Conservation (phyloP, 35 echinoderm and acorn worm genomes). For the Lytechinus pictus region DNA sequence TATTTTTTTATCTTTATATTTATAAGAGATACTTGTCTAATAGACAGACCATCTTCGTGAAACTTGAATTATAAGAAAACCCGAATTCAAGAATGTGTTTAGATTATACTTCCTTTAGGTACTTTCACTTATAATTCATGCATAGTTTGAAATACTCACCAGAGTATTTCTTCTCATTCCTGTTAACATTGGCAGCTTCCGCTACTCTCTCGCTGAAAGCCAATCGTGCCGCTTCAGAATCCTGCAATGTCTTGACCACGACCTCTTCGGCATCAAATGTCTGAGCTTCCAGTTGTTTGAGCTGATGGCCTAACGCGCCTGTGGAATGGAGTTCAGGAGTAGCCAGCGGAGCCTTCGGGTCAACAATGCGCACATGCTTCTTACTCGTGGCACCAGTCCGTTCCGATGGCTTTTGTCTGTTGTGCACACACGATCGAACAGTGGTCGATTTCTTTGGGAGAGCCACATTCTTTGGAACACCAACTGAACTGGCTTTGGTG, state of each 20-base stretch:
- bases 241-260: constrained; percentile 49
- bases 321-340: constrained; percentile 56
- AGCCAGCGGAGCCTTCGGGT: constrained; percentile 1
- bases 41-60: too few relatives aligned
- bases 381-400: not conserved
- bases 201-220: constrained; percentile 53
- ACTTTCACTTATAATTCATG: too few relatives aligned
- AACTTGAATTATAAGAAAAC: too few relatives aligned
- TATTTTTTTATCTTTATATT: too few relatives aligned
- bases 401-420: not conserved
- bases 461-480: not conserved
- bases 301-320: constrained; percentile 47
- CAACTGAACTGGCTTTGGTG: not conserved
- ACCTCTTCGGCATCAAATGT: constrained; percentile 56
- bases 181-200: constrained; percentile 50
- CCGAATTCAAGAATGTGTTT: too few relatives aligned
- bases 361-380: constrained; percentile 21
- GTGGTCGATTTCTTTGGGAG: not conserved
- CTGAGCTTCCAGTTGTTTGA: constrained; percentile 35
- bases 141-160: not conserved
- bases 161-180: constrained; percentile 53
- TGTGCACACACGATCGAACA: not conserved
- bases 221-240: constrained; percentile 45
- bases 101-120: too few relatives aligned
- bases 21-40: too few relatives aligned